phyloP scores from a whole-genome alignment of 2,797 vertebrate species.

The Enteromius mattozi region DNA sequence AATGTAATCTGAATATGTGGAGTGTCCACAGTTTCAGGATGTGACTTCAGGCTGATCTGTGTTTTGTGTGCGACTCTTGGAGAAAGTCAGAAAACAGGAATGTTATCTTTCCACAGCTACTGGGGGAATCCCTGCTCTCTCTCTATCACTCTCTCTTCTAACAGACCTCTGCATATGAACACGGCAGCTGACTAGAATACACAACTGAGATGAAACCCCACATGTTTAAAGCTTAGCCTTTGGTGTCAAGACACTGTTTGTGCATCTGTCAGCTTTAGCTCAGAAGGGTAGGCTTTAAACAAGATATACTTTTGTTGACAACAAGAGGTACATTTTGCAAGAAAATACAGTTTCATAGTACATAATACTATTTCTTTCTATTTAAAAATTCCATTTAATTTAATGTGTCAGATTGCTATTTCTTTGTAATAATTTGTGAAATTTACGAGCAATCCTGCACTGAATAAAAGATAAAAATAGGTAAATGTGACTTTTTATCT shows the following conservation, averaged over 20 bases:
- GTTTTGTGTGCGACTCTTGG: conserved; percentile 46
- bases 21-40: conserved; percentile 46
- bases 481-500: too few species aligned
- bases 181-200: neutral
- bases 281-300: neutral
- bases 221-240: neutral
- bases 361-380: too few species aligned
- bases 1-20: conserved; percentile 39
- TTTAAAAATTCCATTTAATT: too few species aligned
- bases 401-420: too few species aligned
- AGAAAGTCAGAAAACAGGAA: conserved; percentile 56
- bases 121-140: conserved; percentile 37
- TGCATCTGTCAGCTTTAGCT: neutral
- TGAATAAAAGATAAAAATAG: too few species aligned
- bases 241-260: neutral
- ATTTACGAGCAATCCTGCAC: too few species aligned
- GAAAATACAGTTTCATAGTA: too few species aligned
- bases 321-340: neutral
- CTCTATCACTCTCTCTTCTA: neutral
- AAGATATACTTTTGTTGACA: neutral
- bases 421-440: too few species aligned
- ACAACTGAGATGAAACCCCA: neutral
- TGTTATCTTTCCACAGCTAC: conserved; percentile 38
- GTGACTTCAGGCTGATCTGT: conserved; percentile 34
- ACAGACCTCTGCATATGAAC: conserved; percentile 9